A percentile compares a stretch with the other conserved stretches of the same genome.
These are phyloP conservation scores for Hermatobates lingyangjiaoensis DNA, from an alignment of 1,140 invertebrate species.

Conservation along the genomic window DNA sequence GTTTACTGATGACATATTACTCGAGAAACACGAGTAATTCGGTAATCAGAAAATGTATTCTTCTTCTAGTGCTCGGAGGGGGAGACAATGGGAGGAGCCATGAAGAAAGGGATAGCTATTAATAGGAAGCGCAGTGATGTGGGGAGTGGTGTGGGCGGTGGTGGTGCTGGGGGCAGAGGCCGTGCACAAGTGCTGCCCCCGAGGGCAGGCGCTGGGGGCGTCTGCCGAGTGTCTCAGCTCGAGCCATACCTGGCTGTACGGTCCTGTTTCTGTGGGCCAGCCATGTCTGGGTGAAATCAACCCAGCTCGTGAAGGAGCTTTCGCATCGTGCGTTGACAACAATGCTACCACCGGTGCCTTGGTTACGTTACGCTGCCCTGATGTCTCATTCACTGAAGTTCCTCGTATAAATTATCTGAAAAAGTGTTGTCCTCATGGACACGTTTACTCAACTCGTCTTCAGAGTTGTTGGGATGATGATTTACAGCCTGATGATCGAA, in stretches of 20 bases:
- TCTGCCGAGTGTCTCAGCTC: background rate
- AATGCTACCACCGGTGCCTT: background rate
- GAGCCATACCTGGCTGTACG: slow-evolving; percentile 1
- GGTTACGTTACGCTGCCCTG: slow-evolving; percentile 1
- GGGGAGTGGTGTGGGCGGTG: background rate
- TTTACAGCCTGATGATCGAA: background rate
- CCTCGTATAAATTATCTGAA: slow-evolving; percentile 9
- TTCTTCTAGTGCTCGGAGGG: no score
- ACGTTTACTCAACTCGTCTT: slow-evolving; percentile 6
- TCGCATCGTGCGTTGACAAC: slow-evolving; percentile 7
- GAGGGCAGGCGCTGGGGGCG: slow-evolving; percentile 5
- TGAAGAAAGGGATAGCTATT: no score
- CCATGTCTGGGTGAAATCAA: background rate
- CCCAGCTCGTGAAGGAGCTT: background rate
- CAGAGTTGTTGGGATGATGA: slow-evolving; percentile 8
- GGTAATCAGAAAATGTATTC: no score
- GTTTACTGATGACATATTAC: no score
- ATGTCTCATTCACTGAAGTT: background rate
- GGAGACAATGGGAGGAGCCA: no score
- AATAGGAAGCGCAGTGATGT: no score
- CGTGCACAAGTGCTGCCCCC: slow-evolving; percentile 9
- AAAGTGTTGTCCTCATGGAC: slow-evolving; percentile 11
- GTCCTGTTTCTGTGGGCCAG: background rate
- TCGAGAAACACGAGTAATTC: no score
- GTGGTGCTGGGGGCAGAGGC: background rate